These are phyloP conservation scores for Rissa tridactyla DNA, from an alignment of 2,113 vertebrate species.

Conservation along the genomic window DNA sequence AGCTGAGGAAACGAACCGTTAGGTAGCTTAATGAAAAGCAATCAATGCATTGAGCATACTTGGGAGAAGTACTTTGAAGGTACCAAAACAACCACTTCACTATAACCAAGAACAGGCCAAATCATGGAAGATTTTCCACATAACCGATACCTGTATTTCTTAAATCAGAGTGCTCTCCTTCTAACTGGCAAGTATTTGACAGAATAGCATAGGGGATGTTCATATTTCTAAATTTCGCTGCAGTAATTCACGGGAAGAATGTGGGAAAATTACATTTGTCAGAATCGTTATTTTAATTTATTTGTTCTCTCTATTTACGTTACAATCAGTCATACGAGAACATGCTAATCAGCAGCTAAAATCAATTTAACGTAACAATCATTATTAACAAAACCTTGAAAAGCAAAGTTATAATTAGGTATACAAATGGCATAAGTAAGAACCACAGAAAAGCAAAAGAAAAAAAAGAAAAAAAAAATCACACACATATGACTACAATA, in stretches of 20 bases:
- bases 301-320: background rate
- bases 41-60: background rate
- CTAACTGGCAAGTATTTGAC: background rate
- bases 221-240: background rate
- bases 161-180: background rate
- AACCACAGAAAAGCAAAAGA: background rate
- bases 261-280: background rate
- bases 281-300: background rate
- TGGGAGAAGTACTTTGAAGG: background rate
- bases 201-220: background rate
- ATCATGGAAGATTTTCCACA: background rate
- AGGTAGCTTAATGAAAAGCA: background rate
- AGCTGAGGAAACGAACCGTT: background rate
- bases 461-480: background rate
- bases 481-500: background rate
- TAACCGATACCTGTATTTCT: background rate
- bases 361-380: background rate
- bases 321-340: background rate
- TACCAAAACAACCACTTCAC: background rate
- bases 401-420: background rate
- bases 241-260: background rate
- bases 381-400: background rate
- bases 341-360: background rate
- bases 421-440: background rate
- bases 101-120: background rate